A percentile compares a stretch with the other conserved stretches of the same genome.
Conservation (phyloP, 2,797 vertebrate species). For the Aplochiton taeniatus region DNA sequence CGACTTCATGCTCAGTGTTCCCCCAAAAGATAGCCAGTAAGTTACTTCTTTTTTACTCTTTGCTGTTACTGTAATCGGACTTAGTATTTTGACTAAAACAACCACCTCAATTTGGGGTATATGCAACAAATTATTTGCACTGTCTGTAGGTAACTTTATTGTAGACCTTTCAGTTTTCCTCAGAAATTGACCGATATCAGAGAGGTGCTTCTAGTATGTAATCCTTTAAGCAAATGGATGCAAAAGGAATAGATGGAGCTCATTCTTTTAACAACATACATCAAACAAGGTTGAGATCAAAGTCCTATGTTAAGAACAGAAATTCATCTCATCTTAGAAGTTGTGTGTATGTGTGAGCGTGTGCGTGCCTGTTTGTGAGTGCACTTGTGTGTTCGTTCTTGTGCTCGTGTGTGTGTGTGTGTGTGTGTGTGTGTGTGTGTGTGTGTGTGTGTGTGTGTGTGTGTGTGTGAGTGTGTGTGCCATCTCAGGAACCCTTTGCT, state of each 20-base stretch:
- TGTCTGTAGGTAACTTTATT: too few relatives aligned
- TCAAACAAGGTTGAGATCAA: constrained; percentile 69
- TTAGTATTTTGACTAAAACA: background rate
- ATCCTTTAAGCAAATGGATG: constrained; percentile 34
- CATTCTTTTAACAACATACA: constrained; percentile 60
- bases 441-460: constrained; percentile 15
- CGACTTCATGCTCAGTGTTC: too few relatives aligned
- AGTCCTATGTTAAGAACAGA: constrained; percentile 61
- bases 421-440: constrained; percentile 27
- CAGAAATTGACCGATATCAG: constrained; percentile 30
- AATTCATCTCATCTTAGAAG: constrained; percentile 46
- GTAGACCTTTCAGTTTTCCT: background rate
- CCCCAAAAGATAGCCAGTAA: background rate
- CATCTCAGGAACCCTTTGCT: too few relatives aligned
- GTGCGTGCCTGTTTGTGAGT: constrained; percentile 13
- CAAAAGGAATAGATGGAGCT: constrained; percentile 30
- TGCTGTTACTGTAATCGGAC: too few relatives aligned
- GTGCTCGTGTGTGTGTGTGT: constrained; percentile 29
- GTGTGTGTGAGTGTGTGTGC: constrained; percentile 28
- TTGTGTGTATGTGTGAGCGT: constrained; percentile 30
- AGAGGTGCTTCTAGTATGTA: constrained; percentile 36
- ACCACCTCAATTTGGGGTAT: too few relatives aligned
- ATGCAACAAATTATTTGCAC: too few relatives aligned
- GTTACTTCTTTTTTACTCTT: too few relatives aligned
- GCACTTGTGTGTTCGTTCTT: too few relatives aligned